These are phyloP conservation scores for Baccha elongata DNA, from an alignment of 2,888 invertebrate species.

Conservation along the genomic window DNA sequence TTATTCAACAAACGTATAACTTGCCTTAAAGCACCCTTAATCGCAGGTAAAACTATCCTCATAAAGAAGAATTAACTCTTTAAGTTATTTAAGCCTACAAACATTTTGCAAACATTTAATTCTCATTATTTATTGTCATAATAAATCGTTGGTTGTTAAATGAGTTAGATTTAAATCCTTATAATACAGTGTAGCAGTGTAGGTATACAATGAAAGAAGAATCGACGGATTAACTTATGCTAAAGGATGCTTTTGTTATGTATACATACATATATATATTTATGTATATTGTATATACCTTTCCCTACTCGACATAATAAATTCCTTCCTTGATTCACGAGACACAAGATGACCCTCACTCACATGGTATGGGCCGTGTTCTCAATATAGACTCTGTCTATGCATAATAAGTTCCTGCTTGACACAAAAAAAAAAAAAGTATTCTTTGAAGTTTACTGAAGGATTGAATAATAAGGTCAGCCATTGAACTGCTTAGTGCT, in stretches of 20 bases:
- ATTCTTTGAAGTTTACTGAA: slow-evolving; percentile 29
- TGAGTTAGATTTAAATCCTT: no score
- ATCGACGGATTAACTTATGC: background rate
- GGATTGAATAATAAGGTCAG: slow-evolving; percentile 15
- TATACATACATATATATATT: no score
- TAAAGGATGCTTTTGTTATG: background rate
- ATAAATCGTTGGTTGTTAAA: no score
- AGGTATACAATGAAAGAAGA: no score
- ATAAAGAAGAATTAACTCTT: no score
- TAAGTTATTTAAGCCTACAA: no score
- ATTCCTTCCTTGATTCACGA: background rate
- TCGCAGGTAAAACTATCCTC: no score
- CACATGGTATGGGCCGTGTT: slow-evolving; percentile 35
- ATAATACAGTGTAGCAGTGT: no score
- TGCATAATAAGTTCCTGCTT: slow-evolving; percentile 23
- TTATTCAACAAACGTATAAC: no score
- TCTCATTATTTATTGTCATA: no score
- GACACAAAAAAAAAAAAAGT: slow-evolving; percentile 34
- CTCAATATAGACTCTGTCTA: slow-evolving; percentile 52
- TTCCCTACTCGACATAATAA: slow-evolving; percentile 20
- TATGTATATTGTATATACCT: background rate
- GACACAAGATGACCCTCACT: slow-evolving; percentile 50
- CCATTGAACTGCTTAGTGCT: slow-evolving; percentile 10
- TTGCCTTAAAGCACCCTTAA: no score
- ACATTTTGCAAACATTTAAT: no score